Evolutionary conservation across 2,797 vertebrate genomes (phyloP).

Genomic region (Florisuga fusca): DNA sequence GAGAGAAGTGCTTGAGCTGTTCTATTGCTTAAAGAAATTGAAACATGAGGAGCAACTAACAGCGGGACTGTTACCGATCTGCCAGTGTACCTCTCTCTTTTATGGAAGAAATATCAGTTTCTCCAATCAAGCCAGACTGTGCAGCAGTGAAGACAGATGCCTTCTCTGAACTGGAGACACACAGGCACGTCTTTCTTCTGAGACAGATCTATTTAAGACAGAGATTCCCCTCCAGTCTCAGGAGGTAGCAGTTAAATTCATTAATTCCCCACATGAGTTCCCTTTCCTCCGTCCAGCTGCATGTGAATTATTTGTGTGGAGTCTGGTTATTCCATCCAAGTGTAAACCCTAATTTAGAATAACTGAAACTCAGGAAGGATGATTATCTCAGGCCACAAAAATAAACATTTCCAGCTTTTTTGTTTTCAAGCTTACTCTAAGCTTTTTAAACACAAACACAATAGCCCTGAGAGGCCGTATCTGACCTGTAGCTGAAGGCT

Average conservation of each 20-base stretch:
- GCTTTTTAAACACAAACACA: slow-evolving; percentile 71
- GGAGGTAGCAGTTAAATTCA: slow-evolving; percentile 24
- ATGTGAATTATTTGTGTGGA: slow-evolving; percentile 32
- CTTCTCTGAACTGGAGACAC: not conserved
- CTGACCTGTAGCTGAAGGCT: slow-evolving; percentile 71
- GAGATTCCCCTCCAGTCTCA: not conserved
- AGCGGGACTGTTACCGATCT: not conserved
- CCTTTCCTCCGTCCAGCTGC: not conserved
- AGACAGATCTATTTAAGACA: not conserved
- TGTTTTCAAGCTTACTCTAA: slow-evolving; percentile 69
- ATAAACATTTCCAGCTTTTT: slow-evolving; percentile 75
- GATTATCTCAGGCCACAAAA: slow-evolving; percentile 74
- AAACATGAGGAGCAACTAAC: not conserved
- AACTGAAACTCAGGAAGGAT: slow-evolving; percentile 66
- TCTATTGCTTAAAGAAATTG: not conserved
- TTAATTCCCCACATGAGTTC: not conserved
- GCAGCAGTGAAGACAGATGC: not conserved
- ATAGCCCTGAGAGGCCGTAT: slow-evolving; percentile 56
- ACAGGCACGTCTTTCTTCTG: not conserved
- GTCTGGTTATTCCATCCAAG: slow-evolving; percentile 36
- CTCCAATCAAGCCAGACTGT: not conserved
- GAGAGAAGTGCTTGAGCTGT: not conserved
- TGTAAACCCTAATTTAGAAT: slow-evolving; percentile 46
- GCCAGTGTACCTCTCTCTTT: not conserved
- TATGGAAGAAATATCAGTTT: not conserved